Conservation (phyloP, 1,140 invertebrate species). For the Papilio helenus region DNA sequence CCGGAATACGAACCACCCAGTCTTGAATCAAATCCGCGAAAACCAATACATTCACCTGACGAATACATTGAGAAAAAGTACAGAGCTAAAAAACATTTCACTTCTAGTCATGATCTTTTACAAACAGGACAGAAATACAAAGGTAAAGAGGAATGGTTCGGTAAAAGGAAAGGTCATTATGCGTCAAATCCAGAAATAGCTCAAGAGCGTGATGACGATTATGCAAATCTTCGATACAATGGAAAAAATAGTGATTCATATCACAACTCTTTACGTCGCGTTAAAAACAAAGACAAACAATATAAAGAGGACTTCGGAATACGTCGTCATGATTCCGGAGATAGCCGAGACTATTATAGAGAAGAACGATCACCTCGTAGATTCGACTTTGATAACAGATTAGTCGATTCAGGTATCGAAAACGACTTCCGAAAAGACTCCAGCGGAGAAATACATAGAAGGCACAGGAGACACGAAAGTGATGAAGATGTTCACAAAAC, state of each 20-base stretch:
- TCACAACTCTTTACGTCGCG: conserved; percentile 82
- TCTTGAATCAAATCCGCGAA: conserved; percentile 84
- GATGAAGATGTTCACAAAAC: conserved; percentile 87
- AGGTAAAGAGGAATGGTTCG: conserved; percentile 75
- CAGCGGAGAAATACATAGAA: conserved; percentile 83
- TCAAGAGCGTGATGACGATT: conserved; percentile 77
- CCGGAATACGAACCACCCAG: conserved; percentile 86
- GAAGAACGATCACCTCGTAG: conserved; percentile 76
- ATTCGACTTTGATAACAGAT: conserved; percentile 84
- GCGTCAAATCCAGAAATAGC: conserved; percentile 84
- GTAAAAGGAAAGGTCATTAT: conserved; percentile 82
- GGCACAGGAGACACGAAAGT: conserved; percentile 75
- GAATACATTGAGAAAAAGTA: conserved; percentile 80
- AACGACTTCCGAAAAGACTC: conserved; percentile 90
- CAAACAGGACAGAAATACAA: conserved; percentile 78
- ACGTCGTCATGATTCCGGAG: conserved; percentile 76
- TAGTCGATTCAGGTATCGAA: conserved; percentile 90
- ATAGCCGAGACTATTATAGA: conserved; percentile 79
- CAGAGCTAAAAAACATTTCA: conserved; percentile 77
- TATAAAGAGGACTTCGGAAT: conserved; percentile 78
- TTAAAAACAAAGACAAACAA: conserved; percentile 74
- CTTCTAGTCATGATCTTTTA: conserved; percentile 82
- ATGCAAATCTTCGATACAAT: conserved; percentile 72
- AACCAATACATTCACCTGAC: conserved; percentile 84
- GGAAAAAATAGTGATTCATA: conserved; percentile 79